These are phyloP conservation scores for Salminus brasiliensis DNA, from an alignment of 2,113 vertebrate species.

Conservation along the genomic window DNA sequence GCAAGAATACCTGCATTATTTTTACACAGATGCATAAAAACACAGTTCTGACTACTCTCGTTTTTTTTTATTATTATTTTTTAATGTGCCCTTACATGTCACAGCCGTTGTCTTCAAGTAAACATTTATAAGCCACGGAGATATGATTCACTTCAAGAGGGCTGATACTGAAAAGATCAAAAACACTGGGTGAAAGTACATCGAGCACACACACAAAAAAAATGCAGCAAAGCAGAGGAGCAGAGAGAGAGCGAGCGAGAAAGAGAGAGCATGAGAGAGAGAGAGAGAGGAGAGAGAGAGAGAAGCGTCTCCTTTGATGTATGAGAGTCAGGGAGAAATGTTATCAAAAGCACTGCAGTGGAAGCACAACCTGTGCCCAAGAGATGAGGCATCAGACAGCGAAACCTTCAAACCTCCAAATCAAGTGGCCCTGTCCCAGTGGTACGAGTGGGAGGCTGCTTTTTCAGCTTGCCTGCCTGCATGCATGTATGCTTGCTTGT, in stretches of 20 bases:
- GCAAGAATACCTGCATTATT: too few species aligned
- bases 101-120: background rate
- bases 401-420: constrained; percentile 63
- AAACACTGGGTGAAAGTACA: constrained; percentile 41
- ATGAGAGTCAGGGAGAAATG: constrained; percentile 57
- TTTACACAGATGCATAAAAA: background rate
- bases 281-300: constrained; percentile 42
- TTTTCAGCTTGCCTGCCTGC: constrained; percentile 60
- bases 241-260: constrained; percentile 46
- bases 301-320: constrained; percentile 65
- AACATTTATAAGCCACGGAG: constrained; percentile 19
- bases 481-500: constrained; percentile 46
- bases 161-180: constrained; percentile 41
- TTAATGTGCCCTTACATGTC: background rate
- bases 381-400: constrained; percentile 59
- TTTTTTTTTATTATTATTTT: too few species aligned
- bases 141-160: constrained; percentile 22
- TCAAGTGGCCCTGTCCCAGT: constrained; percentile 57
- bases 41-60: background rate
- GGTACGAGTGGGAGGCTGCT: constrained; percentile 34
- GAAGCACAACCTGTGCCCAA: constrained; percentile 56
- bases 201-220: constrained; percentile 25
- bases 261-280: constrained; percentile 45
- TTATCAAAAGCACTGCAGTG: constrained; percentile 57
- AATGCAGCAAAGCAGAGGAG: constrained; percentile 48